Percentiles rank a stretch among this genome's conserved stretches.
Conservation (phyloP, 2,888 invertebrate genomes). For the Anagyrus pseudococci region DNA sequence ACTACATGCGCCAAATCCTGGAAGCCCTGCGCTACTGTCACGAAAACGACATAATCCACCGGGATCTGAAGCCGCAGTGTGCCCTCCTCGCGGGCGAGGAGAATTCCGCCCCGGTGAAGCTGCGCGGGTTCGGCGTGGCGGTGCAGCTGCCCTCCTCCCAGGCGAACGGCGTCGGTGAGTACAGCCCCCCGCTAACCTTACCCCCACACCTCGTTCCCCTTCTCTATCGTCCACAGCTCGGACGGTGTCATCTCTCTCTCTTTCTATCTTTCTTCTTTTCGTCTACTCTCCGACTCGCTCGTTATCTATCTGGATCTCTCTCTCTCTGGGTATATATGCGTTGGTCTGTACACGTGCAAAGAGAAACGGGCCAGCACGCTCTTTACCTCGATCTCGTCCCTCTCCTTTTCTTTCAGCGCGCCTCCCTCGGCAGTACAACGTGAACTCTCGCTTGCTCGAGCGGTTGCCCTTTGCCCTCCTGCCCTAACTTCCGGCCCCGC, state of each 20-base stretch:
- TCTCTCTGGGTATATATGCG: neutral
- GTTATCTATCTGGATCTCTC: conserved; percentile 29
- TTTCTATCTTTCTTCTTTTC: conserved; percentile 14
- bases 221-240: neutral
- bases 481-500: too few relatives aligned
- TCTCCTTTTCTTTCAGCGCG: too few relatives aligned
- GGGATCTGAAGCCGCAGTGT: conserved; percentile 97
- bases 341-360: neutral
- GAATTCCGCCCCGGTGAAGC: conserved; percentile 97
- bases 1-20: conserved; percentile 98
- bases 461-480: too few relatives aligned
- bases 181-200: conserved; percentile 18
- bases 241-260: neutral
- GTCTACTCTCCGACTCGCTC: conserved; percentile 13
- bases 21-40: conserved; percentile 98
- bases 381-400: too few relatives aligned
- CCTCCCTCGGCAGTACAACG: too few relatives aligned
- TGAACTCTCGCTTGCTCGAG: too few relatives aligned
- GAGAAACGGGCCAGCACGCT: neutral
- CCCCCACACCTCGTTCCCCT: neutral
- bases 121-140: conserved; percentile 97
- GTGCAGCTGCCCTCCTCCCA: conserved; percentile 87
- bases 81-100: conserved; percentile 94
- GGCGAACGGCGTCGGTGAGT: conserved; percentile 69
- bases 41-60: conserved; percentile 96